Evolutionary conservation across 2,888 invertebrate species (phyloP).

Genomic region (Athrips mouffetella): DNA sequence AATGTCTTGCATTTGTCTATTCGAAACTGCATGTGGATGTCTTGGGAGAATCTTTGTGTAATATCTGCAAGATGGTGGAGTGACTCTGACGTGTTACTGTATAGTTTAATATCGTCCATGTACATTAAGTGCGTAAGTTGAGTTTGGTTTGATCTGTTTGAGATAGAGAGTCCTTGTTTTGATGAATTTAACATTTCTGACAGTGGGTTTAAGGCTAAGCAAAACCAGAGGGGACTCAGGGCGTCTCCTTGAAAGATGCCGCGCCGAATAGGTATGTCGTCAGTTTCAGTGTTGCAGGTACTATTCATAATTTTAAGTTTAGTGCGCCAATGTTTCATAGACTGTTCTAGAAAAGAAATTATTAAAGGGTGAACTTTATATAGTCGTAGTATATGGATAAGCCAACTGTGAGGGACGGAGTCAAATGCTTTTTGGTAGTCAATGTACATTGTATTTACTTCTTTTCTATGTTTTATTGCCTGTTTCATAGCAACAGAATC

Average conservation of each 20-base stretch:
- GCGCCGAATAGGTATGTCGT: conserved; percentile 18
- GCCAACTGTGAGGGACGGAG: conserved; percentile 28
- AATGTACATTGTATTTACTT: conserved; percentile 24
- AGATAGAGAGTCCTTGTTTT: neutral
- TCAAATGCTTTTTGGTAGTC: too few relatives aligned
- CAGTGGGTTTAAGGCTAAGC: conserved; percentile 8
- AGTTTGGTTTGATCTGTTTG: neutral
- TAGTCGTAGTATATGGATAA: conserved; percentile 21
- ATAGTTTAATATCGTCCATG: too few relatives aligned
- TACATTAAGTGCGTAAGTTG: neutral
- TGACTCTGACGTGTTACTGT: neutral
- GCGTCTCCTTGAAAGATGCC: conserved; percentile 28
- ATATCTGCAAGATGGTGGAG: neutral
- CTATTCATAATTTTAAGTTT: conserved; percentile 8
- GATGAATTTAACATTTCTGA: neutral
- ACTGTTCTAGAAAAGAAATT: conserved; percentile 7
- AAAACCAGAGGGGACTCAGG: conserved; percentile 22
- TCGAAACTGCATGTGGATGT: conserved; percentile 12
- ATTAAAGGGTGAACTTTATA: conserved; percentile 27
- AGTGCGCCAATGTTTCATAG: conserved; percentile 22
- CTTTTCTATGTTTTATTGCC: conserved; percentile 12
- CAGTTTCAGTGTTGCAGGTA: conserved; percentile 1
- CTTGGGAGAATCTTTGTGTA: conserved; percentile 7
- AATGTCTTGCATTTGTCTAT: conserved; percentile 14
- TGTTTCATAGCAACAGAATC: conserved; percentile 22